Evolutionary conservation across 2,113 vertebrate genomes (phyloP), one percentile per base, ranked within the genome.

Genomic region (Sturnus vulgaris): DNA sequence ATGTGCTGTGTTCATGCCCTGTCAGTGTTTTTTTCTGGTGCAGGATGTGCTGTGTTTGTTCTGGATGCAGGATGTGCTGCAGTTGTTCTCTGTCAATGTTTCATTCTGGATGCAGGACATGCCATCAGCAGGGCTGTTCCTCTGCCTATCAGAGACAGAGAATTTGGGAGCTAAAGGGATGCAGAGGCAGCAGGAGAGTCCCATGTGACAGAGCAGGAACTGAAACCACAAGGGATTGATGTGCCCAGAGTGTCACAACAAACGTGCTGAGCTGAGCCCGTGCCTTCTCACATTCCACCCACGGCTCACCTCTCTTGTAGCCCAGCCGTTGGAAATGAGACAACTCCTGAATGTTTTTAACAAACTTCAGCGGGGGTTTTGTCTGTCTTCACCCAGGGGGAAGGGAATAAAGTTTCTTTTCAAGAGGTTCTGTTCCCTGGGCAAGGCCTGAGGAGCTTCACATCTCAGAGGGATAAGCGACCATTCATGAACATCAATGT

Each of bases 311-410:
- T 39, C 31, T 39, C 59, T 3, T 5, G 12, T 2, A 35, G 44
- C 7, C 65, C 69, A 46, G 37, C 16, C 46, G 33, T 0, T 21
- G 52, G 40, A 47, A 80, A 56, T 16, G 33, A 65, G 39, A 55
- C 15, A 23, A 37, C 20, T 47, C 33, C 21, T 31, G 20, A 7
- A 10, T 4, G 15, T 27, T 31, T 24, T 12, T 5, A 20, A 20
- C 25, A 24, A 20, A 15, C 12, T 31, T 46, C 10, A 9, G 19
- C 50, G 5, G 61, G 20, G 25, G 21, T 55, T 65, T 35, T 55
- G 15, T 15, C 27, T 2, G 0, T 24, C 10, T 15, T 55, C 0
- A 0, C 61, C 20, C 20, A 15, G 12, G 15, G 20, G 25, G 49
- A 44, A 79, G 15, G 31, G 20, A 35, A 11, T 15, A 60, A 44